phyloP scores from a whole-genome alignment of 2,113 vertebrate genomes.

The Gnathonemus longibarbis region DNA sequence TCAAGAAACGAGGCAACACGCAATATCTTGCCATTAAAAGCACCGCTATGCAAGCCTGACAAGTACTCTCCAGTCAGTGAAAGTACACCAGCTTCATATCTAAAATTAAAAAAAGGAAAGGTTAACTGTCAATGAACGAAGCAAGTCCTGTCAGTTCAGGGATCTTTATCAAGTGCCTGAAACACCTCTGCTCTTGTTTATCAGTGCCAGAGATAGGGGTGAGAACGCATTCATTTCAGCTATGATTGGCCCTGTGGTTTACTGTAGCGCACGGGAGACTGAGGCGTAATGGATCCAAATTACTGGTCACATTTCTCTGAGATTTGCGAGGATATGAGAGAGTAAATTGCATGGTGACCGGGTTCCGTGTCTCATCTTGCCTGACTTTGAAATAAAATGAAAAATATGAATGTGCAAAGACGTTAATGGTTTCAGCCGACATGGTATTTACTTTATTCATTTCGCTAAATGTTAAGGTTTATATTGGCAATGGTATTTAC shows the following conservation, averaged over 20 bases:
- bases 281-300: not conserved
- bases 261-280: not conserved
- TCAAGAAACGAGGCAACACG: not conserved
- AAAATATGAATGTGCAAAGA: not conserved
- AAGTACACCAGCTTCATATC: not conserved
- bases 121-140: not conserved
- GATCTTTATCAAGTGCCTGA: not conserved
- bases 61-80: not conserved
- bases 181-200: not conserved
- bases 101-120: not conserved
- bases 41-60: not conserved
- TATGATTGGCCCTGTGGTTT: not conserved
- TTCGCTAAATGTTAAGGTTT: not conserved
- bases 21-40: not conserved
- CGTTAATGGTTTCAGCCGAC: not conserved
- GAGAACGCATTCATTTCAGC: not conserved
- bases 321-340: not conserved
- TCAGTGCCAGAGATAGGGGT: not conserved
- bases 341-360: not conserved
- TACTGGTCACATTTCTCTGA: not conserved
- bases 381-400: not conserved
- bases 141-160: not conserved
- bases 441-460: not conserved
- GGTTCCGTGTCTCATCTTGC: not conserved
- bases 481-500: not conserved